phyloP scores from a whole-genome alignment of 2,888 invertebrate genomes.

The Drosophila bunnanda region DNA sequence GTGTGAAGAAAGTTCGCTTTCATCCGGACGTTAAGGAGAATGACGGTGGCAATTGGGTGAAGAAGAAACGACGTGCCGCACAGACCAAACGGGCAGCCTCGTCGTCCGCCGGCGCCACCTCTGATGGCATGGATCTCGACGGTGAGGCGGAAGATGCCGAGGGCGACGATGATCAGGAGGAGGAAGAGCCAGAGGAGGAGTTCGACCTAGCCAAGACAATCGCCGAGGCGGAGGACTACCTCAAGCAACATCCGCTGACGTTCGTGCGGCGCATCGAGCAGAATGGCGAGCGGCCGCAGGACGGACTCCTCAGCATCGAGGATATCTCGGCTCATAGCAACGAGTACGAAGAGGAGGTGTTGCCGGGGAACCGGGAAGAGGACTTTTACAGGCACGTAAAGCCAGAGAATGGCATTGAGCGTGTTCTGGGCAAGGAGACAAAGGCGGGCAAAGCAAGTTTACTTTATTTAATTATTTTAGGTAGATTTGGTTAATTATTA shows the following conservation, averaged over 20 bases:
- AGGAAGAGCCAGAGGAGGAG: constrained; percentile 69
- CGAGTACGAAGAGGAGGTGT: constrained; percentile 32
- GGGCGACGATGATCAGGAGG: constrained; percentile 45
- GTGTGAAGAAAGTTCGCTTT: constrained; percentile 74
- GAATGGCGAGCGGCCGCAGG: constrained; percentile 59
- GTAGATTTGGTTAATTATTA: neutral
- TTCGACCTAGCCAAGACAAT: constrained; percentile 76
- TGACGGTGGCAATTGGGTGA: constrained; percentile 75
- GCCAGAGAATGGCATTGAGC: constrained; percentile 80
- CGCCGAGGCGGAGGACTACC: constrained; percentile 75
- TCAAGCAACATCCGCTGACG: constrained; percentile 77
- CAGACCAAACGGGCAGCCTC: constrained; percentile 23
- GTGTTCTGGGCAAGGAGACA: constrained; percentile 76
- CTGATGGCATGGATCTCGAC: constrained; percentile 69
- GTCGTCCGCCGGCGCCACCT: constrained; percentile 30
- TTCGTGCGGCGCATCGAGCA: constrained; percentile 71
- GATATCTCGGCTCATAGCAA: constrained; percentile 46
- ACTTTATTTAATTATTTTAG: neutral
- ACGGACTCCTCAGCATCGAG: constrained; percentile 64
- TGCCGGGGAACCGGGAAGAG: constrained; percentile 54
- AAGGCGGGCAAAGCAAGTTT: constrained; percentile 73
- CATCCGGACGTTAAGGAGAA: constrained; percentile 78
- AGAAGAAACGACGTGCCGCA: constrained; percentile 61
- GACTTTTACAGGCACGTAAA: constrained; percentile 68
- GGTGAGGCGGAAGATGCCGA: constrained; percentile 47